Base-by-base conservation (phyloP, 2,888 invertebrate species). In the Apantesis nais region DNA sequence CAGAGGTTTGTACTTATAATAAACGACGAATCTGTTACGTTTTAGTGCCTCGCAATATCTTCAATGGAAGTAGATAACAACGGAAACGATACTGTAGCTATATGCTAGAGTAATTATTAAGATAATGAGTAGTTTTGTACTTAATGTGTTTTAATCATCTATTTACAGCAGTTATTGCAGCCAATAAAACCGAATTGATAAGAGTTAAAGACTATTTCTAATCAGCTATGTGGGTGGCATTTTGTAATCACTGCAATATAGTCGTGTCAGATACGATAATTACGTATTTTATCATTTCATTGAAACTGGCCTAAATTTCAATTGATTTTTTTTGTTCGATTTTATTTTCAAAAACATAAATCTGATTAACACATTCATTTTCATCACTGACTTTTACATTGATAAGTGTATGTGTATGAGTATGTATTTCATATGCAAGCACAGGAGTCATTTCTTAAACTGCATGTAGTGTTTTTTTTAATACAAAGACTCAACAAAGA, bases 181-280 rank as follows among this genome's bases (percentile, higher is more conserved):
- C 37, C 55, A 66, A 66, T 34, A 66, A 66, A 31, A 66, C 14
- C 11, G 19, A 19, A 31, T 31, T 4, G 52, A 52, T 66, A 66
- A 25, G n/a, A 14, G 1, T 66, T 52, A 14, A 9, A 25, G 55
- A 52, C 16, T 14, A 9, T 55, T 58, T 19, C 52, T 66, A 37
- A 66, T 55, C 52, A 55, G 34, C 52, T n/a, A 2, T 14, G n/a
- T 66, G 65, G 65, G 52, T 66, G 65, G 65, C 34, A 34, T 52
- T n/a, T n/a, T n/a, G 1, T 58, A 58, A 58, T 12, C 16, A 58
- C 16, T 29, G n/a, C 11, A 8, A 29, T 14, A 58, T 29, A 58
- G 16, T 29, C 29, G 25, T 58, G 58, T 29, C 5, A 1, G 16
- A 58, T 29, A 58, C 29, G 12, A 55, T 8, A n/a, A n/a, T n/a